Evolutionary conservation across 2,113 vertebrate genomes (phyloP), one percentile per base, ranked within the genome.

Genomic region (Epinephelus moara): DNA sequence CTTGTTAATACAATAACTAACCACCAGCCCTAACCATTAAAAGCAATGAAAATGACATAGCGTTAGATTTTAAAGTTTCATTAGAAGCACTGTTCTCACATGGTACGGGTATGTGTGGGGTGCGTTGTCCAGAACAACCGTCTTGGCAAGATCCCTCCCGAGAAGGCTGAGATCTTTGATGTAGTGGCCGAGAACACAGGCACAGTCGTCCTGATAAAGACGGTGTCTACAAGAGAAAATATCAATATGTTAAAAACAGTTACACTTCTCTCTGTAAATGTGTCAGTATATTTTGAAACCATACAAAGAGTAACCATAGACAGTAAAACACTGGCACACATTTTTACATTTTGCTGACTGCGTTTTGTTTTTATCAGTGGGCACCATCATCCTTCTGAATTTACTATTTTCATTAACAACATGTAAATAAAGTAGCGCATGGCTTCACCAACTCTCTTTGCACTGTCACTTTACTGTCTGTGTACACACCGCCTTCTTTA

Each of bases 181-280:
- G 86, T 97, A 97, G 93, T 95, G 96, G 25, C 97, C 96, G 0
- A 68, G 85, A 45, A 97, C 85, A 2, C 96, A 97, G 64, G 93
- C 45, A 11, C 97, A 97, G 4, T 97, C 94, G 0, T 91, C 91
- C 93, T 96, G 96, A 75, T 95, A 96, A 70, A 97, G 81, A 30
- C 96, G 95, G 78, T 85, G 89, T 62, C 97, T 97, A 66, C 0
- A 13, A 42, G 61, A 6, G 17, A 0, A 15, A 62, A 4, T 15
- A 60, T 6, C 3, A 33, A 49, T 17, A 23, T 0, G 21, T 81
- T 60, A 19, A 42, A 79, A 40, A 42, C 6, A 64, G 37, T 30
- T 27, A 37, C 5, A 59, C 4, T 4, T 14, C 10, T 49, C 4
- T 12, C 47, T 45, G 42, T 45, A 12, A 45, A 12, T 12, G 42